Evolutionary conservation across 2,888 invertebrate genomes (phyloP).

Genomic region (Slavum lentiscoides): DNA sequence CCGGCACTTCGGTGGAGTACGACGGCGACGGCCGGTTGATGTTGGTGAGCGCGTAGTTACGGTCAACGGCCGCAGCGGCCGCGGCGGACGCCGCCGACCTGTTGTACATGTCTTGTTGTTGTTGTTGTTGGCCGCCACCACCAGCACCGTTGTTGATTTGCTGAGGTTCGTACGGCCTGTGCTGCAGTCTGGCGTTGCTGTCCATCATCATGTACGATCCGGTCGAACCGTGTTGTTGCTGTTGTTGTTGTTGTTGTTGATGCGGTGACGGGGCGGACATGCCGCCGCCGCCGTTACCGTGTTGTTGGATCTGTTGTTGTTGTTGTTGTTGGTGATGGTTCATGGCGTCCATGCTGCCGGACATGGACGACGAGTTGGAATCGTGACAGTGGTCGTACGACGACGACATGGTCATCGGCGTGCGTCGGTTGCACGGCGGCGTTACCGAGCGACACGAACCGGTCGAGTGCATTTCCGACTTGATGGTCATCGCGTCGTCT

Average conservation of each 20-base stretch:
- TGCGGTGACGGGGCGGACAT: slow-evolving; percentile 34
- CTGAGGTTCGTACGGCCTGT: slow-evolving; percentile 62
- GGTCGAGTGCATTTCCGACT: slow-evolving; percentile 50
- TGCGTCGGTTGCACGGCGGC: slow-evolving; percentile 53
- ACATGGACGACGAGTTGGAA: slow-evolving; percentile 71
- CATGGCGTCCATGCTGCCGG: slow-evolving; percentile 68
- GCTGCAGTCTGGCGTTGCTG: slow-evolving; percentile 58
- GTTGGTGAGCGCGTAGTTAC: slow-evolving; percentile 60
- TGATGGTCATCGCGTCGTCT: slow-evolving; percentile 44
- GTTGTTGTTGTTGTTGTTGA: slow-evolving; percentile 50
- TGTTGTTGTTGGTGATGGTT: slow-evolving; percentile 62
- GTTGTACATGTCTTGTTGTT: slow-evolving; percentile 46
- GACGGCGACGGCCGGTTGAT: slow-evolving; percentile 67
- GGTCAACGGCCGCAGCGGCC: slow-evolving; percentile 35
- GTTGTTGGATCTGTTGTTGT: slow-evolving; percentile 56
- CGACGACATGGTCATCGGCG: slow-evolving; percentile 43
- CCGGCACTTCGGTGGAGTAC: slow-evolving; percentile 64
- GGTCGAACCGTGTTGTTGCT: slow-evolving; percentile 60
- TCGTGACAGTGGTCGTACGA: slow-evolving; percentile 65
- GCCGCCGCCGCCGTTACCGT: slow-evolving; percentile 20
- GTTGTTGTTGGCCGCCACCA: slow-evolving; percentile 63
- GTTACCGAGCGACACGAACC: slow-evolving; percentile 55
- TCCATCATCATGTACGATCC: slow-evolving; percentile 62
- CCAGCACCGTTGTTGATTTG: slow-evolving; percentile 64
- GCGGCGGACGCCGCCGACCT: slow-evolving; percentile 3